Evolutionary conservation across 1,140 invertebrate species (phyloP), one percentile per base, ranked within the genome.

Genomic region (Anoplophora glabripennis): DNA sequence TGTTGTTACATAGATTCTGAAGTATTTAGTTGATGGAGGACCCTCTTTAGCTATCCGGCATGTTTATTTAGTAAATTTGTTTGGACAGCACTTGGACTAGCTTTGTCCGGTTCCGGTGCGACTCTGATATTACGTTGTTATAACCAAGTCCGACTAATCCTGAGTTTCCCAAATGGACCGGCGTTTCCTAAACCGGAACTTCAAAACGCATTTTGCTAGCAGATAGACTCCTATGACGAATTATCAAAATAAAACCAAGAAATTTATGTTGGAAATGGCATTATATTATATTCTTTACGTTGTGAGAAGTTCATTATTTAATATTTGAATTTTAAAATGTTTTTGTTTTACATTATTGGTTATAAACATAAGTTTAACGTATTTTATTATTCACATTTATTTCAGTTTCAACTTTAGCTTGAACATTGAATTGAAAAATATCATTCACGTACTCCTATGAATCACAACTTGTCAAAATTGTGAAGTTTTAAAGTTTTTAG

Each of bases 11-110:
- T 28, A 28, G 21, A 28, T 3, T 28, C 21, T 28, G 21, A 28
- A 28, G 21, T 28, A 28, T 28, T 28, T 28, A 28, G 21, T 28
- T 28, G 21, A 28, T 28, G 21, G 21, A 57, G 48, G 54, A 57
- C 44, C 42, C 35, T 57, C 44, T 57, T 57, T 44, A 57, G 34
- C 54, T 47, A 28, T 57, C 44, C 51, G 56, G 40, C 48, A 57
- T 63, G 64, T 66, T 66, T 63, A 66, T 66, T 66, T 59, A 66
- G 61, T 54, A 66, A 66, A 66, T 66, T 66, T 66, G 64, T 66
- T 66, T 66, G 64, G 61, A 63, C 64, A 66, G 64, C 64, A 66
- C 64, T 66, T 64, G 64, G 61, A 66, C 61, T 64, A 56, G 57
- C 57, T 63, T 63, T 66, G 64, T 66, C 64, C 64, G 64, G 64